phyloP scores from a whole-genome alignment of 2,797 vertebrate genomes.

The Artibeus lituratus region DNA sequence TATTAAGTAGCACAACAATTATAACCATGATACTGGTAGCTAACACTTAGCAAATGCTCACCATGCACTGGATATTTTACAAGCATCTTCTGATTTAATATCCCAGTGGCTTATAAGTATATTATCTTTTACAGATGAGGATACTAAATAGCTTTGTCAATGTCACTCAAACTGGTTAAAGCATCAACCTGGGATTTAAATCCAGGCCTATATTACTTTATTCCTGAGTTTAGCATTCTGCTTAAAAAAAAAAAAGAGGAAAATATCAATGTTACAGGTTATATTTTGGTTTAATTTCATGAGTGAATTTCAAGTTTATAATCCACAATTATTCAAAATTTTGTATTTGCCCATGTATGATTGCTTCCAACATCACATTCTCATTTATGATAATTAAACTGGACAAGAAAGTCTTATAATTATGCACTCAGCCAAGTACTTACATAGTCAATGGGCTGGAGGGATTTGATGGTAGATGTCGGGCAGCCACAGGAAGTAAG shows the following conservation, averaged over 20 bases:
- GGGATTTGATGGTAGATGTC: constrained; percentile 82
- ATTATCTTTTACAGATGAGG: not conserved
- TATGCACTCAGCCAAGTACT: constrained; percentile 69
- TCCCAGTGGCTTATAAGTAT: not conserved
- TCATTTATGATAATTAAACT: not conserved
- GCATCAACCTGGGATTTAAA: not conserved
- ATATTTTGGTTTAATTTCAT: not conserved
- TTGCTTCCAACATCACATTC: constrained; percentile 1
- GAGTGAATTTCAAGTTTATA: not conserved
- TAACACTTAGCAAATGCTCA: not conserved
- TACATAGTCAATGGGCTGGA: constrained; percentile 89
- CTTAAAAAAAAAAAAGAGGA: not conserved
- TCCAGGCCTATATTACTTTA: not conserved
- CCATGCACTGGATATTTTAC: not conserved
- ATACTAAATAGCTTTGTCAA: not conserved
- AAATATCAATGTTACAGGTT: not conserved
- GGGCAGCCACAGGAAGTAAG: constrained; percentile 87
- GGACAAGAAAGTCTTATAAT: constrained; percentile 34
- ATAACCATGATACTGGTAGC: not conserved
- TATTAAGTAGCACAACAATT: not conserved
- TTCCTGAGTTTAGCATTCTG: not conserved
- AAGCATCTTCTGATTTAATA: constrained; percentile 8
- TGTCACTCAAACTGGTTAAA: not conserved
- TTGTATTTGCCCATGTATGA: not conserved
- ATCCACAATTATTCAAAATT: constrained; percentile 9